Percentiles rank a stretch among this genome's conserved stretches.
These are phyloP conservation scores for Andrena chrysosceles DNA, from an alignment of 2,888 invertebrate genomes.

Conservation along the genomic window DNA sequence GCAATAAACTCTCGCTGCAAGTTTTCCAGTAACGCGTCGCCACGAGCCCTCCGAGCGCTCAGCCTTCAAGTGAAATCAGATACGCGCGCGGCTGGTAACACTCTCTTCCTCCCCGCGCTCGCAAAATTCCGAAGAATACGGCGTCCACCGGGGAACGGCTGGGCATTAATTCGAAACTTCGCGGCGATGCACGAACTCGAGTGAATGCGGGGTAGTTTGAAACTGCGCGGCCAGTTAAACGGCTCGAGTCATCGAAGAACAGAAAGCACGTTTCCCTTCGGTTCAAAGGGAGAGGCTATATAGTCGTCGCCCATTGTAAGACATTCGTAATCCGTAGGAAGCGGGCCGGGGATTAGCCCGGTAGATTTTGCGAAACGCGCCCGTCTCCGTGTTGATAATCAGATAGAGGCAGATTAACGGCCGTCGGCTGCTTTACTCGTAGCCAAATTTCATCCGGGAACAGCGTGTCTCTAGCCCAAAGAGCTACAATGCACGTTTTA, in stretches of 20 bases:
- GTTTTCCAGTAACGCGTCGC: no score
- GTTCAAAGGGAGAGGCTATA: conserved; percentile 25
- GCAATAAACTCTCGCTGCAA: not conserved
- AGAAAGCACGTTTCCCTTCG: conserved; percentile 7
- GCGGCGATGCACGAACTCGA: conserved; percentile 10
- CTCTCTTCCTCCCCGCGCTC: not conserved
- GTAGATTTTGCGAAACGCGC: conserved; percentile 44
- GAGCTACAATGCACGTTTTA: not conserved
- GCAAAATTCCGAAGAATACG: conserved; percentile 3
- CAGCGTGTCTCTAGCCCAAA: not conserved
- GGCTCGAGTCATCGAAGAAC: conserved; percentile 31
- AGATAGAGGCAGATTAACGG: conserved; percentile 42
- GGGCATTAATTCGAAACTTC: conserved; percentile 32
- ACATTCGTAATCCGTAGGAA: conserved; percentile 66
- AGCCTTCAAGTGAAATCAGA: no score
- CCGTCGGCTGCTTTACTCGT: conserved; percentile 13
- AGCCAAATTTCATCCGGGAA: conserved; percentile 9
- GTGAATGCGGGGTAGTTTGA: conserved; percentile 10
- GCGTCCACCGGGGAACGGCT: not conserved
- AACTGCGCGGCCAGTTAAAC: conserved; percentile 15
- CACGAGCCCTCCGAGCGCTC: no score
- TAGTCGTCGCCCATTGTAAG: conserved; percentile 43
- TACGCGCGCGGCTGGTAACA: no score
- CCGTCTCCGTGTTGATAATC: conserved; percentile 38
- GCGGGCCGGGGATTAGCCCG: conserved; percentile 57